Evolutionary conservation across 53 echinoderm and acorn worm species (phyloP), one percentile per base, ranked within the genome.

Genomic region (Mesocentrotus franciscanus): DNA sequence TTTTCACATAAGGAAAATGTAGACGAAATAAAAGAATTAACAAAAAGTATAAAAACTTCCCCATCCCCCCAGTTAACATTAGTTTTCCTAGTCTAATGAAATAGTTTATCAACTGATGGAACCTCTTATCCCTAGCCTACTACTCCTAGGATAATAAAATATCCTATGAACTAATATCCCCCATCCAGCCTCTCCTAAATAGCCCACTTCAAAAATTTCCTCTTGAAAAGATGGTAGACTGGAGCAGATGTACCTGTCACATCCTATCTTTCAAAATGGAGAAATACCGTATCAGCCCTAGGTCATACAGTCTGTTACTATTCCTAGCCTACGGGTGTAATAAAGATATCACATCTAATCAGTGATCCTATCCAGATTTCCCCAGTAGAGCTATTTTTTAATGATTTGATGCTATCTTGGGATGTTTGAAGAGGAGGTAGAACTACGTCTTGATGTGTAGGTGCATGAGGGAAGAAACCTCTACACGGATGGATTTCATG

Each of bases 341-440:
- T 87, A 12, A 87, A 58, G n/a, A 12, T 58, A 87, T 87, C 87
- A 58, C 3, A 57, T 87, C 87, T 9, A 58, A 56, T 87, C 87
- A 87, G 56, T 58, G 10, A 87, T 9, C 59, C n/a, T 14, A 56
- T 58, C 17, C 59, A 87, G 29, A 87, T 57, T 27, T n/a, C 10
- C 1, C 34, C 15, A 58, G 11, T 10, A 3, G 26, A 87, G 87
- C 27, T 87, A 87, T 87, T 87, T 87, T 17, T 58, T 81, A 18
- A 58, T 55, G 20, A 36, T 49, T 55, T 84, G 49, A 87, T 87
- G n/a, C 87, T 87, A 87, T 87, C 87, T 87, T 87, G 56, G 27
- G 87, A 87, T 87, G 8, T 87, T 18, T 87, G 26, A 18, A 49
- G 49, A 58, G 87, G 57, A 87, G 34, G 87, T 12, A 29, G 27